These are phyloP conservation scores for Tetragnatha versicolor DNA, from an alignment of 1,140 invertebrate species.

Conservation along the genomic window DNA sequence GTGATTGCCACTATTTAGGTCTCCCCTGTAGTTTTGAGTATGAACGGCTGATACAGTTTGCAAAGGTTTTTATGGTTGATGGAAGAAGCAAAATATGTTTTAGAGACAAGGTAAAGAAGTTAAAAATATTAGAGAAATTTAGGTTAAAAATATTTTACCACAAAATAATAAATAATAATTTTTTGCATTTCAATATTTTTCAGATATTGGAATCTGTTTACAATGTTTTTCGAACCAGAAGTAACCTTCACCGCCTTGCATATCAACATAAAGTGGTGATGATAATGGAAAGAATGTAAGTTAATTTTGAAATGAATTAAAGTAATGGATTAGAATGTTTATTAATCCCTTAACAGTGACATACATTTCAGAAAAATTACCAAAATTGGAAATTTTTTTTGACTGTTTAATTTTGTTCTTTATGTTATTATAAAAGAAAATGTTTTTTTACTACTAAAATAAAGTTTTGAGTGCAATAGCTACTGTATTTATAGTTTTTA, in stretches of 20 bases:
- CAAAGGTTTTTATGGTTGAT: constrained; percentile 62
- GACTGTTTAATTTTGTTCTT: too few relatives aligned
- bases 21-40: constrained; percentile 67
- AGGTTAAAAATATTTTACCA: not conserved
- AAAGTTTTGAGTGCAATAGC: too few relatives aligned
- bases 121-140: too few relatives aligned
- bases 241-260: constrained; percentile 65
- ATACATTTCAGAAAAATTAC: too few relatives aligned
- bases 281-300: constrained; percentile 66
- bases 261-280: constrained; percentile 68
- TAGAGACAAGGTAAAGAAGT: constrained; percentile 62
- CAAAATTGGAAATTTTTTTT: too few relatives aligned
- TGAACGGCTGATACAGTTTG: constrained; percentile 63
- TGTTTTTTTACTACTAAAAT: too few relatives aligned
- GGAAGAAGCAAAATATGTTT: constrained; percentile 64
- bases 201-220: constrained; percentile 61
- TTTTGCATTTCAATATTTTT: not conserved
- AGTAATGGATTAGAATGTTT: too few relatives aligned
- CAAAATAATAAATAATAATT: not conserved
- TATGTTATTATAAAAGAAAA: too few relatives aligned
- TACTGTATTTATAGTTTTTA: too few relatives aligned
- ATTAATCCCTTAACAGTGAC: too few relatives aligned
- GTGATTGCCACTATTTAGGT: constrained; percentile 69
- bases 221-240: constrained; percentile 66
- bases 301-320: not conserved